A percentile compares a stretch with the other conserved stretches of the same genome.
Conservation (phyloP, 2,113 vertebrate species). For the Stigmatopora argus region DNA sequence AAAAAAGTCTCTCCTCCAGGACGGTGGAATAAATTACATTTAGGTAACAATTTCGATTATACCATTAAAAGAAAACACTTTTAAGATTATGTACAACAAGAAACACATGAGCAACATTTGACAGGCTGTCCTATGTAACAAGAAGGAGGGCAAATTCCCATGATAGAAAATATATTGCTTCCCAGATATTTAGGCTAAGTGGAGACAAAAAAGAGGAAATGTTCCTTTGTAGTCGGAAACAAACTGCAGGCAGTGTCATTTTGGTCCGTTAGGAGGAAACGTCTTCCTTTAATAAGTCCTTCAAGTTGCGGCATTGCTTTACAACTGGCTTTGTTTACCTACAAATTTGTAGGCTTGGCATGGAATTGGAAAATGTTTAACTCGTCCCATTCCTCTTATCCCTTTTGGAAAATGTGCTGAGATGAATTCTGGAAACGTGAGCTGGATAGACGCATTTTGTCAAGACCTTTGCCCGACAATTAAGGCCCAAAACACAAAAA, state of each 20-base stretch:
- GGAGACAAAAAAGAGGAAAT: conserved; percentile 31
- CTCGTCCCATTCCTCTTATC: background rate
- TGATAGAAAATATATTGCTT: conserved; percentile 70
- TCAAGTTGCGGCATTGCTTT: background rate
- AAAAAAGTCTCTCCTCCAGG: conserved; percentile 15
- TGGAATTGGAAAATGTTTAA: background rate
- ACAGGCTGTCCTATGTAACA: conserved; percentile 56
- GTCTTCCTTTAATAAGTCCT: background rate
- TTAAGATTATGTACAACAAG: conserved; percentile 64
- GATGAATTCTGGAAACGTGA: conserved; percentile 19
- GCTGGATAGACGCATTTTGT: conserved; percentile 26
- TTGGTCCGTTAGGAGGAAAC: background rate
- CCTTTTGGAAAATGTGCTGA: background rate
- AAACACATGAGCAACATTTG: conserved; percentile 45
- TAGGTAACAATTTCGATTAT: conserved; percentile 38
- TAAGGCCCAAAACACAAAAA: conserved; percentile 20
- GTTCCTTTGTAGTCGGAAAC: conserved; percentile 17
- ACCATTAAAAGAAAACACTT: conserved; percentile 47
- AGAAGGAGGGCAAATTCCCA: conserved; percentile 38
- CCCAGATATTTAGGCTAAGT: conserved; percentile 48
- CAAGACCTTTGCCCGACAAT: conserved; percentile 28
- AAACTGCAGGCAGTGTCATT: conserved; percentile 24
- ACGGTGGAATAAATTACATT: conserved; percentile 60
- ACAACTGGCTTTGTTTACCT: background rate
- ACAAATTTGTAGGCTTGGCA: background rate